phyloP scores from a whole-genome alignment of 2,797 vertebrate species.

The Epinephelus coioides region DNA sequence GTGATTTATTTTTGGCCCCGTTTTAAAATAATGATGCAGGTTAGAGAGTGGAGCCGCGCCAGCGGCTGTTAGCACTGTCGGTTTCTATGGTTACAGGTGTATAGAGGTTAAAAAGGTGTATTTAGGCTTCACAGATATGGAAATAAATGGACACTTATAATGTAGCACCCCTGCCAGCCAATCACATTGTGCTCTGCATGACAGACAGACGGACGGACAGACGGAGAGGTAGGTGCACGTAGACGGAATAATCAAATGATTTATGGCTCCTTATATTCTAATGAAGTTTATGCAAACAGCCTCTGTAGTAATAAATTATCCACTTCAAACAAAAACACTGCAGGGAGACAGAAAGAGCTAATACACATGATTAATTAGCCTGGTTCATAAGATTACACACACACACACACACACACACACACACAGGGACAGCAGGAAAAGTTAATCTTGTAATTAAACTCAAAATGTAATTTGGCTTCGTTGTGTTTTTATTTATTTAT shows the following conservation, averaged over 20 bases:
- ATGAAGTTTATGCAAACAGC: slow-evolving; percentile 63
- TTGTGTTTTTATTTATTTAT: slow-evolving; percentile 27
- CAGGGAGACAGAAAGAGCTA: slow-evolving; percentile 58
- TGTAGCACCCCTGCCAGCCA: neutral
- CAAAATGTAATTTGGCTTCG: slow-evolving; percentile 10
- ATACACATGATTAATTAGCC: slow-evolving; percentile 64
- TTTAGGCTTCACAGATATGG: neutral
- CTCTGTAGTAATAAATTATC: slow-evolving; percentile 59
- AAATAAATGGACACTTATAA: neutral
- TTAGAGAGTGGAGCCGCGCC: neutral
- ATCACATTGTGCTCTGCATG: neutral
- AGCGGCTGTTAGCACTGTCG: neutral
- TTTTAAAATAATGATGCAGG: neutral
- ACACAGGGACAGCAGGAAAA: neutral
- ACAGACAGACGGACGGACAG: neutral
- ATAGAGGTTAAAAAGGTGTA: neutral
- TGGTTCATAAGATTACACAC: slow-evolving; percentile 51
- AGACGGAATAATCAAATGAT: slow-evolving; percentile 17
- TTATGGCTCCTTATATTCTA: slow-evolving; percentile 39
- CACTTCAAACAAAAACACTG: slow-evolving; percentile 73
- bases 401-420: slow-evolving; percentile 41
- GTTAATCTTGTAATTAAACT: slow-evolving; percentile 55
- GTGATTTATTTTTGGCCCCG: neutral
- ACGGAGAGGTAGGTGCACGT: neutral
- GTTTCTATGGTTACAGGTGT: slow-evolving; percentile 11